Evolutionary conservation across 1,140 invertebrate species (phyloP).

Genomic region (Nasonia vitripennis): DNA sequence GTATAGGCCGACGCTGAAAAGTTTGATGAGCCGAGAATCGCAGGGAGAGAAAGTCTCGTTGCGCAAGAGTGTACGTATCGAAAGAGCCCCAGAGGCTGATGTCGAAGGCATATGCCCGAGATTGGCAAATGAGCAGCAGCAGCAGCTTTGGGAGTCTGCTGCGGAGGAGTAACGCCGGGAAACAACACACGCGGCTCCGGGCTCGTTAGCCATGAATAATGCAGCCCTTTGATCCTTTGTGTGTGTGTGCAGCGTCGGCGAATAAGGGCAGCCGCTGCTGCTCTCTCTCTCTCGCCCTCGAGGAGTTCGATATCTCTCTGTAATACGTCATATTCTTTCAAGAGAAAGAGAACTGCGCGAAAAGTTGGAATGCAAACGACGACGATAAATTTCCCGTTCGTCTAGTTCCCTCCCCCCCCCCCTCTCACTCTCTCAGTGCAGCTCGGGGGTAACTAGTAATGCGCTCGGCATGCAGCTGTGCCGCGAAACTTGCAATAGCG

Average conservation of each 20-base stretch:
- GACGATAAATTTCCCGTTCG: constrained; percentile 49
- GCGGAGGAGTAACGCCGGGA: not conserved
- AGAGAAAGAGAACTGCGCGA: not conserved
- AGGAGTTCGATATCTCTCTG: not conserved
- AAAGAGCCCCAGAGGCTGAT: not conserved
- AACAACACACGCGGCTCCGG: constrained; percentile 25
- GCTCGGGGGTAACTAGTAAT: not conserved
- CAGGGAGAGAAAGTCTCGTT: not conserved
- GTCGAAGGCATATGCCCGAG: not conserved
- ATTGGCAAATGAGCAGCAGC: not conserved
- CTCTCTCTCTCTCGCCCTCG: not conserved
- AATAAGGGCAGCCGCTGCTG: not conserved
- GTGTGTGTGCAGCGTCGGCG: not conserved
- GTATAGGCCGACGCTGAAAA: not conserved
- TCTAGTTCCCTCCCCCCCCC: not conserved
- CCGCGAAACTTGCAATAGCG: constrained; percentile 41
- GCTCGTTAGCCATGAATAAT: constrained; percentile 64
- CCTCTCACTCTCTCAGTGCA: not conserved
- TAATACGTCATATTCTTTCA: not conserved
- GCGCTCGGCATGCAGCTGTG: not conserved
- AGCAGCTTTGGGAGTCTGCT: constrained; percentile 1
- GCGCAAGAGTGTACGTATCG: too few species aligned
- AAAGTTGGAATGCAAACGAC: constrained; percentile 60
- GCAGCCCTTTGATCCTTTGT: constrained; percentile 51
- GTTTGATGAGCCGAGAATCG: constrained; percentile 13